Evolutionary conservation across 2,888 invertebrate species (phyloP).

Genomic region (Eubasilissa splendida): DNA sequence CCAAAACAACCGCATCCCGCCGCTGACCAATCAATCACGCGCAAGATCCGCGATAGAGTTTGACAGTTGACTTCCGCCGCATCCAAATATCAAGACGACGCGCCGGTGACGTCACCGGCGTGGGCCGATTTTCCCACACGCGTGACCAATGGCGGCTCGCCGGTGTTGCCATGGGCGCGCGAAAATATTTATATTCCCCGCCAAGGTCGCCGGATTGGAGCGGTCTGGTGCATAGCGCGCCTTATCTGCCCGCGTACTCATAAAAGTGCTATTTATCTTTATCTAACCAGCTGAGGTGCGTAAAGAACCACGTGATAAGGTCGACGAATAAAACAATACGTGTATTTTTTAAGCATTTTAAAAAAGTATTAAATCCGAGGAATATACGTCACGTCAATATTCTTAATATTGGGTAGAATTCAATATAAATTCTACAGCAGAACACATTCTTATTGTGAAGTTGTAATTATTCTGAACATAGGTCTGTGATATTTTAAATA

Average conservation of each 20-base stretch:
- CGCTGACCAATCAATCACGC: slow-evolving; percentile 14
- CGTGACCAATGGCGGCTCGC: slow-evolving; percentile 17
- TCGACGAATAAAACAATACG: not conserved
- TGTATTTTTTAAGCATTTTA: no score
- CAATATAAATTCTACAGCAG: no score
- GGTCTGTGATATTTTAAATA: no score
- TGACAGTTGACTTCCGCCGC: slow-evolving; percentile 24
- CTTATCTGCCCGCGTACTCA: slow-evolving; percentile 11
- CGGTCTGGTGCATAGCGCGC: slow-evolving; percentile 27
- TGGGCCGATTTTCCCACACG: slow-evolving; percentile 41
- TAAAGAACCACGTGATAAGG: slow-evolving; percentile 1
- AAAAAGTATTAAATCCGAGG: no score
- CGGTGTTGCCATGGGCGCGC: slow-evolving; percentile 37
- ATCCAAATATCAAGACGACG: slow-evolving; percentile 22
- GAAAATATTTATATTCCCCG: slow-evolving; percentile 37
- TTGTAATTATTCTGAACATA: no score
- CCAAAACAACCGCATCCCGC: no score
- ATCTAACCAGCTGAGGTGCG: slow-evolving; percentile 33
- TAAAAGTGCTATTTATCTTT: slow-evolving; percentile 18
- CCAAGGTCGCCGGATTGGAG: slow-evolving; percentile 31
- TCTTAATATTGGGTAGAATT: no score
- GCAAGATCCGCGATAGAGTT: slow-evolving; percentile 11
- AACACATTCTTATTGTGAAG: no score
- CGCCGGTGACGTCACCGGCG: slow-evolving; percentile 17
- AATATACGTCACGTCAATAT: no score